Conservation (phyloP, 2,888 invertebrate species). For the Phortica magna region DNA sequence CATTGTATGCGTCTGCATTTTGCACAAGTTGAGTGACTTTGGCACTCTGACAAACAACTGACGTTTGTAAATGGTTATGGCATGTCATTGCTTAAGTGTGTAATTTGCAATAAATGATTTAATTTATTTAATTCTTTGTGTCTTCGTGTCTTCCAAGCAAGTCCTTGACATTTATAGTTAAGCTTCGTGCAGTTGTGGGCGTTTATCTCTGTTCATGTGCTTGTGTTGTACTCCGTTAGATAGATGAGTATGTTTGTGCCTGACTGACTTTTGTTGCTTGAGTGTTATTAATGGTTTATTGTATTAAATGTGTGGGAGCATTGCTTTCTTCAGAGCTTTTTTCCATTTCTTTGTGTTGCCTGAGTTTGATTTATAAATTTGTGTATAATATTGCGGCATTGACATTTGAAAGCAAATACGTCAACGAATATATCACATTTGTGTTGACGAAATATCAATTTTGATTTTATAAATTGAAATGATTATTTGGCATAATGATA, state of each 20-base stretch:
- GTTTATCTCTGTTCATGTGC: background rate
- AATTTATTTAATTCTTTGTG: slow-evolving; percentile 59
- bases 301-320: background rate
- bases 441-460: too few relatives aligned
- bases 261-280: background rate
- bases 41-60: background rate
- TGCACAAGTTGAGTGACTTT: background rate
- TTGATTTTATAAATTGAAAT: too few relatives aligned
- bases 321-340: background rate
- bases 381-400: background rate
- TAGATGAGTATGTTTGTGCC: background rate
- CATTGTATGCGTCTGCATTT: background rate
- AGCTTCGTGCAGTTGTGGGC: background rate
- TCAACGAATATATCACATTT: too few relatives aligned
- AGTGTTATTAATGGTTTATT: background rate
- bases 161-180: slow-evolving; percentile 22
- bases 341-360: background rate
- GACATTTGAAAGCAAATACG: background rate
- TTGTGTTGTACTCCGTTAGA: background rate
- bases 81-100: slow-evolving; percentile 35
- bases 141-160: background rate
- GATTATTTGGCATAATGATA: too few relatives aligned
- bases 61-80: slow-evolving; percentile 8
- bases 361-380: background rate
- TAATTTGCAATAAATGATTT: slow-evolving; percentile 57